phyloP scores from a whole-genome alignment of 2,797 vertebrate genomes.

The Cygnus olor region DNA sequence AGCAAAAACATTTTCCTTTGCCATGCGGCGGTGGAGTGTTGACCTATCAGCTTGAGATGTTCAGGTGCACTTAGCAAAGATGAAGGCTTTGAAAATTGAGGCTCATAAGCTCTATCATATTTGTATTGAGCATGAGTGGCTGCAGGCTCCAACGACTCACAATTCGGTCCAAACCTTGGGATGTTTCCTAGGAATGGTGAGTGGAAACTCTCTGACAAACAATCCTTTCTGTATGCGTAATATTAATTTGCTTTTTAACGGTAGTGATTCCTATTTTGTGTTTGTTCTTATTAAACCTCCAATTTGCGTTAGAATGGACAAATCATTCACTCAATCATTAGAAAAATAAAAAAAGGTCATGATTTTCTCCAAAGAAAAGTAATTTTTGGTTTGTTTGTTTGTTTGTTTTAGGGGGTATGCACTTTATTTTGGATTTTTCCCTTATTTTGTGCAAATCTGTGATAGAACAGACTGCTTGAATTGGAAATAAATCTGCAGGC shows the following conservation, averaged over 20 bases:
- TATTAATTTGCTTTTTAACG: background rate
- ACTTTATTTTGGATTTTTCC: background rate
- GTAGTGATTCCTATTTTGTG: background rate
- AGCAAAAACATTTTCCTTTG: background rate
- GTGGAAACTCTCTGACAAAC: background rate
- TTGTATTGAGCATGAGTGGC: fast-evolving
- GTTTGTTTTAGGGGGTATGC: background rate
- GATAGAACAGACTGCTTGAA: background rate
- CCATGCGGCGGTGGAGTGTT: fast-evolving
- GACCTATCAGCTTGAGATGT: background rate
- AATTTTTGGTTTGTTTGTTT: background rate
- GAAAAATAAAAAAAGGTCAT: background rate
- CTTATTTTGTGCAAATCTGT: background rate
- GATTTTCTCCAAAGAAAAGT: background rate
- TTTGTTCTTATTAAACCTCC: background rate
- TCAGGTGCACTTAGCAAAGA: background rate
- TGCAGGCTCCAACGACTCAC: background rate
- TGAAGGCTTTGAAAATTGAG: background rate
- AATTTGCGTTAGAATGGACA: background rate
- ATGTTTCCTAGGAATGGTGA: background rate
- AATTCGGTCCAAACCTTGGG: background rate
- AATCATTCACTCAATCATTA: background rate
- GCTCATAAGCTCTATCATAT: background rate
- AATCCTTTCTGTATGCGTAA: background rate
- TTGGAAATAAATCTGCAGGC: background rate